Evolutionary conservation across 2,888 invertebrate genomes (phyloP).

Genomic region (Drosophila anomalata): DNA sequence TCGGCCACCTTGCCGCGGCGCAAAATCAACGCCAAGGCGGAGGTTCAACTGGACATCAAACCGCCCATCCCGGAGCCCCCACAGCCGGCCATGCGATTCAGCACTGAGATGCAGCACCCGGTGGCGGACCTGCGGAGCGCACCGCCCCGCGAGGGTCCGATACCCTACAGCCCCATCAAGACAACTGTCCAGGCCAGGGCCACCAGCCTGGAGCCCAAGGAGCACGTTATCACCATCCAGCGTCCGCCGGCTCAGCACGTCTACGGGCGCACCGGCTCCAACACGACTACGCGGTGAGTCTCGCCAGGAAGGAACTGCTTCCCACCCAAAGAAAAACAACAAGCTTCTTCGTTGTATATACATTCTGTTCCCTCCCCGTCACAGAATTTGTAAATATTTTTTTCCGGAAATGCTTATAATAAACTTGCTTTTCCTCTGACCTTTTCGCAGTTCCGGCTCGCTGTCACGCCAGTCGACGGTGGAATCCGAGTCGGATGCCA

Average conservation of each 20-base stretch:
- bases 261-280: conserved; percentile 82
- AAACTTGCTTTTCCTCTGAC: neutral
- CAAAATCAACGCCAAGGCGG: conserved; percentile 87
- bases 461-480: conserved; percentile 87
- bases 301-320: no score
- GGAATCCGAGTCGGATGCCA: conserved; percentile 89
- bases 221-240: conserved; percentile 89
- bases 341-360: no score
- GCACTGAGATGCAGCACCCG: conserved; percentile 87
- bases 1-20: conserved; percentile 88
- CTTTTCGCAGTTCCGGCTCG: conserved; percentile 77
- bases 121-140: conserved; percentile 84
- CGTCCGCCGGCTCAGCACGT: conserved; percentile 82
- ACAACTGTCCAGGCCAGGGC: conserved; percentile 84
- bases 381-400: neutral
- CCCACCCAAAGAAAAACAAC: no score
- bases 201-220: conserved; percentile 86
- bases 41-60: conserved; percentile 86
- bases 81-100: conserved; percentile 84
- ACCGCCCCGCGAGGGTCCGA: conserved; percentile 82
- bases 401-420: neutral
- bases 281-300: conserved; percentile 80
- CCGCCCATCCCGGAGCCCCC: conserved; percentile 79
- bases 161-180: conserved; percentile 82
- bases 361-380: neutral